Base-by-base conservation (phyloP, 2,888 invertebrate species). In the Xestia rhomboidea region DNA sequence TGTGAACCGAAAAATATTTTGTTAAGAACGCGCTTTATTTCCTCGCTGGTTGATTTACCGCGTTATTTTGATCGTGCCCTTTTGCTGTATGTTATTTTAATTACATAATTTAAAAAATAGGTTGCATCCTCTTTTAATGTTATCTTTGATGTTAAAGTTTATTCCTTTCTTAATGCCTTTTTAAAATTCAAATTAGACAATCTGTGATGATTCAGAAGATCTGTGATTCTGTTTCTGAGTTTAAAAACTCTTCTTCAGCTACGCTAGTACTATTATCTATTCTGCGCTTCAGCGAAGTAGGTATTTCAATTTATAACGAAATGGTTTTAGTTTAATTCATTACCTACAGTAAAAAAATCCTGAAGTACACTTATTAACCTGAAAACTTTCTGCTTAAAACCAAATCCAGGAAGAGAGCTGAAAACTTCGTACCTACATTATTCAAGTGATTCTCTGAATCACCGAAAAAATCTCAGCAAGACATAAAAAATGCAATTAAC, bases 1-100 rank as follows among this genome's bases (percentile, higher is more conserved):
- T 92, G 87, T 87, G 87, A 79, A 81, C 63, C 85, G 84, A 81
- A 91, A 90, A 88, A 87, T 85, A 86, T 89, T 89, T 89, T 87
- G 87, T 83, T 81, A 79, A 82, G 87, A 87, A 84, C 83, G 85
- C 88, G 75, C 81, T 83, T 87, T 87, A 85, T 87, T 87, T 88
- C 82, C 73, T 81, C 79, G 85, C 74, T 74, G 63, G 79, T 76
- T 87, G 84, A 86, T 90, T 90, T 86, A 87, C 77, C 73, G 82
- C 77, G 85, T 68, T 82, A 83, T 84, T 87, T 87, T 78, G 68
- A 84, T 85, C 71, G 74, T 89, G 84, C 76, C 84, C 81, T 86
- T 88, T 83, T 68, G 67, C 68, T 64, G 71, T 54, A 68, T 76
- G 71, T 64, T 75, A 84, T 82, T 87, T 88, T 89, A 87, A 88